Evolutionary conservation across 1,140 invertebrate species (phyloP).

Genomic region (Eciton burchellii): DNA sequence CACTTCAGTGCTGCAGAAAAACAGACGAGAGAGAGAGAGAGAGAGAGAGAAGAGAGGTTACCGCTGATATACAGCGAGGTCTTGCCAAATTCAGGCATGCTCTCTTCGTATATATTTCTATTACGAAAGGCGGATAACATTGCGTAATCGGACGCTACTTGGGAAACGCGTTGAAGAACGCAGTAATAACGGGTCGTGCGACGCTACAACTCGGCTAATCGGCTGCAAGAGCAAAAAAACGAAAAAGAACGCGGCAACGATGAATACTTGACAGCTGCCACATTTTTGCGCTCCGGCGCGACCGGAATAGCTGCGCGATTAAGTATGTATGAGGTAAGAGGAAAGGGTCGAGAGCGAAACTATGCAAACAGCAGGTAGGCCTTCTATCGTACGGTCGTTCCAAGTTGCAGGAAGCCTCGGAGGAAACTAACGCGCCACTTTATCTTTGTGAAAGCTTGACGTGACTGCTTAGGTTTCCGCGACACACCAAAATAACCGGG

Average conservation of each 20-base stretch:
- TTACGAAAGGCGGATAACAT: no score
- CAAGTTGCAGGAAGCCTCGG: conserved; percentile 10
- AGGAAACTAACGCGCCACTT: conserved; percentile 19
- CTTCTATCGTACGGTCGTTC: conserved; percentile 20
- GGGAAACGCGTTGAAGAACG: conserved; percentile 1
- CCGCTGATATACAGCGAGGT: not conserved
- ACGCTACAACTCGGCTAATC: not conserved
- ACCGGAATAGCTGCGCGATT: conserved; percentile 29
- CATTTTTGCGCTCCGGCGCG: conserved; percentile 10
- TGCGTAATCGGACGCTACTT: no score
- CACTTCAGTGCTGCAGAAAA: conserved; percentile 23
- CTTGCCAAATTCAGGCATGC: conserved; percentile 10
- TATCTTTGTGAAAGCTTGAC: not conserved
- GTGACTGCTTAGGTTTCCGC: not conserved
- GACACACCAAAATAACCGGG: conserved; percentile 17
- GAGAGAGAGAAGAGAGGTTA: no score
- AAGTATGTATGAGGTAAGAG: conserved; percentile 38
- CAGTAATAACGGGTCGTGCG: conserved; percentile 17
- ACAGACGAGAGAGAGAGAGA: conserved; percentile 10
- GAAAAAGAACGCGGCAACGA: conserved; percentile 1
- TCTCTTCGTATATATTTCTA: not conserved
- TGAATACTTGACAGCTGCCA: conserved; percentile 37
- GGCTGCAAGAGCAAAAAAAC: not conserved
- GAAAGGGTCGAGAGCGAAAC: conserved; percentile 13
- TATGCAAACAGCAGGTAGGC: conserved; percentile 20